Evolutionary conservation across 2,888 invertebrate genomes (phyloP).

Genomic region (Dryobotodes eremita): DNA sequence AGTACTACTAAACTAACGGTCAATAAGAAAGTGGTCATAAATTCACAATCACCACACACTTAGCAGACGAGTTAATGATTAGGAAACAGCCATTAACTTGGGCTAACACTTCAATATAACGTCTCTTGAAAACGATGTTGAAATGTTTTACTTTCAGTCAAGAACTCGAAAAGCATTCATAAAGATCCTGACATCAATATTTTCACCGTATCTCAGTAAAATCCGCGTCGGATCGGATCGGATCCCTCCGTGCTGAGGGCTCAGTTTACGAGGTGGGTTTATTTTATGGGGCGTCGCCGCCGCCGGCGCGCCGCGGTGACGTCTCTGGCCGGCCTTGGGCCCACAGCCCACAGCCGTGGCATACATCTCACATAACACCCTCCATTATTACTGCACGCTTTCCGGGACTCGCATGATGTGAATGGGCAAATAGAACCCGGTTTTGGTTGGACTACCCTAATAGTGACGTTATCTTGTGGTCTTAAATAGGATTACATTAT

Average conservation of each 20-base stretch:
- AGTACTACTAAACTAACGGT: not conserved
- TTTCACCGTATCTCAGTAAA: not conserved
- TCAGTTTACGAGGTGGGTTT: slow-evolving; percentile 42
- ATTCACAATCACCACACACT: not conserved
- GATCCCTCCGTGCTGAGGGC: slow-evolving; percentile 25
- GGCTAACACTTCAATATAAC: not conserved
- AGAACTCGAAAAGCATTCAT: not conserved
- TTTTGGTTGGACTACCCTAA: not conserved
- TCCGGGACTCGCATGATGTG: slow-evolving; percentile 10
- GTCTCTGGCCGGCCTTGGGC: slow-evolving; percentile 49
- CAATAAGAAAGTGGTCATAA: not conserved
- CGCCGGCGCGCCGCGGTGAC: slow-evolving; percentile 32
- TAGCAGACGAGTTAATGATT: not conserved
- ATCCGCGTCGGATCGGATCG: slow-evolving; percentile 4
- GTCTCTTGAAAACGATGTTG: not conserved
- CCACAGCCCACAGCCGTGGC: slow-evolving; percentile 26
- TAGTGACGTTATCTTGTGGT: not conserved
- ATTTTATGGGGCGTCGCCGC: slow-evolving; percentile 35
- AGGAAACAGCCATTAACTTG: not conserved
- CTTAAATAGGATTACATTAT: not conserved
- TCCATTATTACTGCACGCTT: slow-evolving; percentile 25
- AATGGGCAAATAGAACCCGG: not conserved
- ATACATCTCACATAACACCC: slow-evolving; percentile 37
- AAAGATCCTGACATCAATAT: slow-evolving; percentile 12
- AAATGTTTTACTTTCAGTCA: slow-evolving; percentile 1